phyloP scores from a whole-genome alignment of 2,888 invertebrate species.

The Volucella inanis region DNA sequence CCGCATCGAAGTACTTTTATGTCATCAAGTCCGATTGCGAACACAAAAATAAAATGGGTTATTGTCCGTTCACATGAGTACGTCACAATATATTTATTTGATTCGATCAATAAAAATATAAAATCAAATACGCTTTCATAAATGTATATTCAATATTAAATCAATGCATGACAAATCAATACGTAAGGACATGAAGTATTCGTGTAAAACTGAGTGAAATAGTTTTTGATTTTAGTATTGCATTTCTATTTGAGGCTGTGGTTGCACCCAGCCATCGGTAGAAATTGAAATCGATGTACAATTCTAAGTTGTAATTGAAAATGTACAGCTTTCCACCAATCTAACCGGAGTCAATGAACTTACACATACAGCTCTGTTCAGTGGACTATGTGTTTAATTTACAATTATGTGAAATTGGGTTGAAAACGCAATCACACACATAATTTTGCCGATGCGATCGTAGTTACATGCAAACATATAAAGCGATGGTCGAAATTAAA shows the following conservation, averaged over 20 bases:
- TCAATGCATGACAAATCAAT: slow-evolving; percentile 4
- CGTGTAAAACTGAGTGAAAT: neutral
- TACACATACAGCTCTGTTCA: too few species aligned
- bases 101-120: neutral
- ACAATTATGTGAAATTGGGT: too few species aligned
- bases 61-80: neutral
- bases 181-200: neutral
- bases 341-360: too few species aligned
- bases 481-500: too few species aligned
- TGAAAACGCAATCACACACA: too few species aligned
- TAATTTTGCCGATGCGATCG: too few species aligned
- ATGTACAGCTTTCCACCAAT: neutral
- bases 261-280: neutral
- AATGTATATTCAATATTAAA: neutral
- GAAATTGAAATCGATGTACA: slow-evolving; percentile 11
- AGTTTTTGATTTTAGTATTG: slow-evolving; percentile 9
- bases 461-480: too few species aligned
- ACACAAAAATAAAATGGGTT: slow-evolving; percentile 8
- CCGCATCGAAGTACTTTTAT: slow-evolving; percentile 45
- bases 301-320: neutral
- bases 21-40: slow-evolving; percentile 12
- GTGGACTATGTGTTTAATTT: too few species aligned
- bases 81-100: neutral
- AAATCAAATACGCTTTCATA: neutral
- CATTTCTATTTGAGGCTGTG: neutral